Evolutionary conservation across 2,113 vertebrate genomes (phyloP), one percentile per base, ranked within the genome.

Genomic region (Chloroceryle aenea): DNA sequence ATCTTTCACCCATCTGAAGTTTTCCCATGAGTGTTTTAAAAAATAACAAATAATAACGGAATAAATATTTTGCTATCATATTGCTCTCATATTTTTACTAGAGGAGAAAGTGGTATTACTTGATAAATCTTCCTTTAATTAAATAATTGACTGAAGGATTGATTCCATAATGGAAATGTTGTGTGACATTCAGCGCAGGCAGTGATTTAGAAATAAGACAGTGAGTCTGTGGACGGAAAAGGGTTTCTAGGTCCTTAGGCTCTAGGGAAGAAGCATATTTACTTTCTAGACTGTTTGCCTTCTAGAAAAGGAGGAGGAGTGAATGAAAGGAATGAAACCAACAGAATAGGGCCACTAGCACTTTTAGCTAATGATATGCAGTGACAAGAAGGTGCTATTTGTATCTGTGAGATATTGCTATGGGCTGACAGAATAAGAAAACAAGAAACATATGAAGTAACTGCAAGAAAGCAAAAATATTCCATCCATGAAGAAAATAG

Each of bases 131-230:
- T 95, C 59, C 36, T 79, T 83, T 94, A 90, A 96, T 93, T 92
- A 94, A 95, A 89, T 91, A 94, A 86, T 96, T 91, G 76, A 96
- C 92, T 66, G 83, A 82, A 95, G 87, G 86, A 96, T 91, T 94
- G 53, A 95, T 95, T 97, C 47, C 45, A 59, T 75, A 95, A 90
- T 85, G 90, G 80, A 95, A 91, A 89, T 94, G 62, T 92, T 94
- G 62, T 96, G 73, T 97, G 78, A 95, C 91, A 93, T 87, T 93
- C 85, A 88, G 25, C 69, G 43, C 42, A 90, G 75, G 53, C 55
- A 93, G n/a, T 97, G 92, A 95, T 92, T 95, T 97, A 95, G 52
- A 96, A 96, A 85, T 81, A 87, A 86, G 76, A 89, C n/a, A 87
- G 45, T 58, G 38, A 95, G 43, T 72, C 29, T 95, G 29, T 22